phyloP scores from a whole-genome alignment of 2,113 vertebrate genomes.

The Shinisaurus crocodilurus region DNA sequence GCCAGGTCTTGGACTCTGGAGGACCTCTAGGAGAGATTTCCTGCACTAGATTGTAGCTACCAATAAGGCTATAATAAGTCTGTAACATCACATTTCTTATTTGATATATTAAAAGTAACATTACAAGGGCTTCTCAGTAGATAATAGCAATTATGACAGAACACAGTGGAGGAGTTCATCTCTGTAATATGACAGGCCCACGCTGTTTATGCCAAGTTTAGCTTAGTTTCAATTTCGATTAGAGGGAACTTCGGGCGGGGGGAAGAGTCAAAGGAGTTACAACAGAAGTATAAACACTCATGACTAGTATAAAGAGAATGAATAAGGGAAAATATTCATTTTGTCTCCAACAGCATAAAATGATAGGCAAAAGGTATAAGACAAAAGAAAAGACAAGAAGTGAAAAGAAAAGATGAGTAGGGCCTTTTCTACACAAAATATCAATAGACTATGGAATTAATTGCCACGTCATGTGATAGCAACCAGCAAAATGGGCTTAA shows the following conservation, averaged over 20 bases:
- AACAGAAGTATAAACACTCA: not conserved
- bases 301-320: not conserved
- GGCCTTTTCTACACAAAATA: not conserved
- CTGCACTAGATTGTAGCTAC: not conserved
- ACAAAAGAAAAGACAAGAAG: not conserved
- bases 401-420: not conserved
- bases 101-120: not conserved
- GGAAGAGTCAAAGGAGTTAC: not conserved
- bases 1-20: not conserved
- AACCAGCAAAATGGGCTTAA: not conserved
- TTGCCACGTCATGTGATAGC: not conserved
- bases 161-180: not conserved
- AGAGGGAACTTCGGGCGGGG: not conserved
- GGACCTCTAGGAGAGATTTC: not conserved
- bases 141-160: not conserved
- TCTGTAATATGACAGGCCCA: not conserved
- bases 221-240: not conserved
- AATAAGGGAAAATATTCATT: not conserved
- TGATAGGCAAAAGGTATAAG: not conserved
- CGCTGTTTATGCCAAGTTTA: not conserved
- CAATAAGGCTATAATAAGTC: not conserved
- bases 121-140: not conserved
- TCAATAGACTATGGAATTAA: not conserved
- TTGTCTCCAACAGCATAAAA: not conserved
- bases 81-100: not conserved